Evolutionary conservation across 2,888 invertebrate genomes (phyloP).

Genomic region (Megaustenia siamemsis): DNA sequence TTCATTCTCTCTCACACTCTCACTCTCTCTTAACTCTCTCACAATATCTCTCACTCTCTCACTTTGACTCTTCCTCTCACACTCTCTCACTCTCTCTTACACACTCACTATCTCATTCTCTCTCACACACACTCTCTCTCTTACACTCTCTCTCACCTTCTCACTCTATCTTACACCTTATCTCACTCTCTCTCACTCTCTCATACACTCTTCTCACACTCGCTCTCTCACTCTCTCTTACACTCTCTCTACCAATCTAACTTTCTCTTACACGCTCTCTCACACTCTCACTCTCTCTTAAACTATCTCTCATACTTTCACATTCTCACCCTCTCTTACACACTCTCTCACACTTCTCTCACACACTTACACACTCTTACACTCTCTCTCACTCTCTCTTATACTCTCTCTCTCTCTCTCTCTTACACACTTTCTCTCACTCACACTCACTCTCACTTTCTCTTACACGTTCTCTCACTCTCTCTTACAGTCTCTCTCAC

Average conservation of each 20-base stretch:
- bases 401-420: no score
- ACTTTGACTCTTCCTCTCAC: neutral
- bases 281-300: neutral
- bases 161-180: neutral
- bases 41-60: conserved; percentile 7
- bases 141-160: neutral
- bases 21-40: neutral
- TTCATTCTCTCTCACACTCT: no score
- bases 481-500: no score
- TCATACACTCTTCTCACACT: neutral
- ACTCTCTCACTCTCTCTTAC: neutral
- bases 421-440: no score
- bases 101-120: no score
- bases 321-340: neutral
- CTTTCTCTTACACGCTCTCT: neutral
- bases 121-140: no score
- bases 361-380: no score
- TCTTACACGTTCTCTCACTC: neutral
- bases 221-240: neutral
- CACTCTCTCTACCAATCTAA: neutral
- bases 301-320: neutral
- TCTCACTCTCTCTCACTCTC: conserved; percentile 23
- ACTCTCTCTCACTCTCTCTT: no score
- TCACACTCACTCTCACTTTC: no score
- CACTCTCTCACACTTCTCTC: no score